phyloP scores from a whole-genome alignment of 2,888 invertebrate genomes.

The Bhutanitis thaidina region DNA sequence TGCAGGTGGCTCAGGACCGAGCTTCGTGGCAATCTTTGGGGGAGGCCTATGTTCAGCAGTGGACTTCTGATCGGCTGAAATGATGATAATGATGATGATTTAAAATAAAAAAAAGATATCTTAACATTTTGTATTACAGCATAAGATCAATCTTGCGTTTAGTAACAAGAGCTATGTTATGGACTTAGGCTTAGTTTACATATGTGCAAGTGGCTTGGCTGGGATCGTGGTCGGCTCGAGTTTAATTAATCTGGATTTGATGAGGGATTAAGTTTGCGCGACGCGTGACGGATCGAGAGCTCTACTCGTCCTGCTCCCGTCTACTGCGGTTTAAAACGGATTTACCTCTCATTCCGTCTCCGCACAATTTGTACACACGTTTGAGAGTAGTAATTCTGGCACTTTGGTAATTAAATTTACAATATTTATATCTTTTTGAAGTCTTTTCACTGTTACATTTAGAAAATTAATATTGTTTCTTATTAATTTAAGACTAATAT shows the following conservation, averaged over 20 bases:
- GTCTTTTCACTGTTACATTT: too few species aligned
- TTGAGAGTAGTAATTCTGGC: constrained; percentile 34
- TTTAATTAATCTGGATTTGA: constrained; percentile 76
- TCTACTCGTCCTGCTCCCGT: constrained; percentile 47
- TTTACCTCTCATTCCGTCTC: constrained; percentile 63
- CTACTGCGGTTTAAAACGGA: constrained; percentile 67
- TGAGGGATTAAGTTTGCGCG: constrained; percentile 72
- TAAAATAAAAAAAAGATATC: too few species aligned
- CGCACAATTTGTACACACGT: constrained; percentile 65
- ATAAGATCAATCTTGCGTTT: background rate
- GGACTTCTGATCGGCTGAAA: too few species aligned
- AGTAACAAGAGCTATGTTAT: constrained; percentile 24
- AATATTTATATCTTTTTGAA: background rate
- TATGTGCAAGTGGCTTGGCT: constrained; percentile 51
- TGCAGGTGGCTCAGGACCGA: too few species aligned
- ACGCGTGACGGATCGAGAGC: constrained; percentile 74
- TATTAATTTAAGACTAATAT: too few species aligned
- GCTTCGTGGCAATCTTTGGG: too few species aligned
- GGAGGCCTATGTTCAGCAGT: too few species aligned
- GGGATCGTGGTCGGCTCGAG: constrained; percentile 46
- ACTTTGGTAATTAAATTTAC: background rate
- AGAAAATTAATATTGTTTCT: too few species aligned
- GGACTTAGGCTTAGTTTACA: constrained; percentile 32
- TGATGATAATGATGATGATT: too few species aligned
- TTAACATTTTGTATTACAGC: too few species aligned